Evolutionary conservation across 2,113 vertebrate genomes (phyloP).

Genomic region (Sebastes schlegelii): DNA sequence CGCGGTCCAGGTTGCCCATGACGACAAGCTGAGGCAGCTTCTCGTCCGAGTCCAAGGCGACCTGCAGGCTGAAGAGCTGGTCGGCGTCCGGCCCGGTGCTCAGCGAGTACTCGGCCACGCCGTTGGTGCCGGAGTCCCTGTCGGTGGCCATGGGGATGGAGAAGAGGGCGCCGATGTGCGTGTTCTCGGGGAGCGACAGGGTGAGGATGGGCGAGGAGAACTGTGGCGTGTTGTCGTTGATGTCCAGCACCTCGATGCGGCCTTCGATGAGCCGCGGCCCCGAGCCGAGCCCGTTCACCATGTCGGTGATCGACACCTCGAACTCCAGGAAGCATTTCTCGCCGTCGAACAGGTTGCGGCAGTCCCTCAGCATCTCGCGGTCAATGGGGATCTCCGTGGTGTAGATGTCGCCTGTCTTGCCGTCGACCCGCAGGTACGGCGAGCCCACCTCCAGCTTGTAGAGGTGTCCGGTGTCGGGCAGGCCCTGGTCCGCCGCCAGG

Average conservation of each 20-base stretch:
- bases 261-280: slow-evolving; percentile 93
- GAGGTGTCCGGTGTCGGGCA: slow-evolving; percentile 92
- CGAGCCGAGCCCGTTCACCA: slow-evolving; percentile 87
- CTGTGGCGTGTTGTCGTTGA: slow-evolving; percentile 98
- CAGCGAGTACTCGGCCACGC: slow-evolving; percentile 93
- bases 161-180: slow-evolving; percentile 90
- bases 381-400: slow-evolving; percentile 95
- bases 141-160: slow-evolving; percentile 92
- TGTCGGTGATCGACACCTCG: slow-evolving; percentile 96
- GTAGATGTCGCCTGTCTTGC: slow-evolving; percentile 96
- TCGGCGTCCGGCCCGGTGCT: slow-evolving; percentile 87
- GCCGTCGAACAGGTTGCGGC: slow-evolving; percentile 89
- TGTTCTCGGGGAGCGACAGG: slow-evolving; percentile 95
- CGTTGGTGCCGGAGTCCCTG: slow-evolving; percentile 90
- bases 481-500: slow-evolving; percentile 91
- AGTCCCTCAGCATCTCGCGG: slow-evolving; percentile 92
- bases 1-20: slow-evolving; percentile 94
- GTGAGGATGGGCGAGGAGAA: slow-evolving; percentile 94
- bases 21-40: slow-evolving; percentile 96
- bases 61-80: slow-evolving; percentile 93
- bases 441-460: slow-evolving; percentile 96
- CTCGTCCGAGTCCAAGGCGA: slow-evolving; percentile 92
- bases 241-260: slow-evolving; percentile 94
- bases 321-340: slow-evolving; percentile 95
- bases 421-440: slow-evolving; percentile 94